A percentile compares a stretch with the other conserved stretches of the same genome.
Conservation (phyloP, 2,888 invertebrate species). For the Perizoma flavofasciatum region DNA sequence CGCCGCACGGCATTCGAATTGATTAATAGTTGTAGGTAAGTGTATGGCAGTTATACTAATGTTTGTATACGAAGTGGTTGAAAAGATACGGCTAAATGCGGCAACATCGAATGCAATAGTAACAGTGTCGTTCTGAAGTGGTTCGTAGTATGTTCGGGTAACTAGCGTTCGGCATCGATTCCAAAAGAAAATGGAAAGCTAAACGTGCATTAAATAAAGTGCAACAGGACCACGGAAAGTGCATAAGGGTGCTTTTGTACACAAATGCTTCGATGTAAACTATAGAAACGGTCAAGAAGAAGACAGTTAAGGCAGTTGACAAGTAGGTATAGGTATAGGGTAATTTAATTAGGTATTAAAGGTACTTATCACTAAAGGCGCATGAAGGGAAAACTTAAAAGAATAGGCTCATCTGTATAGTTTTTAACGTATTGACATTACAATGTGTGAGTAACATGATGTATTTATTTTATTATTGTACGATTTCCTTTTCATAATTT, state of each 20-base stretch:
- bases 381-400: constrained; percentile 71
- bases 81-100: constrained; percentile 60
- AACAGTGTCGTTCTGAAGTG: constrained; percentile 68
- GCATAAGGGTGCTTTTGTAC: constrained; percentile 54
- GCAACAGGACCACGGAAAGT: constrained; percentile 73
- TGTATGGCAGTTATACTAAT: constrained; percentile 55
- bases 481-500: constrained; percentile 74
- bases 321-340: constrained; percentile 41
- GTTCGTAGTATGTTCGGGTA: constrained; percentile 60
- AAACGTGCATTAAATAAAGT: constrained; percentile 70
- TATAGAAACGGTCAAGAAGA: constrained; percentile 45
- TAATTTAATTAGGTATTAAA: constrained; percentile 29
- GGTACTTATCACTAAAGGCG: constrained; percentile 54
- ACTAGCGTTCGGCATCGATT: constrained; percentile 54
- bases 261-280: constrained; percentile 42
- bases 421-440: constrained; percentile 70
- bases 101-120: constrained; percentile 72
- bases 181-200: constrained; percentile 65
- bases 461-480: constrained; percentile 73
- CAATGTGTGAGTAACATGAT: constrained; percentile 77
- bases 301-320: constrained; percentile 38
- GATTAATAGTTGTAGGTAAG: constrained; percentile 46
- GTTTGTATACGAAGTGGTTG: constrained; percentile 67
- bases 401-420: constrained; percentile 68
- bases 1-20: constrained; percentile 48